phyloP scores from a whole-genome alignment of 2,113 vertebrate species.

The Hyaena hyaena region DNA sequence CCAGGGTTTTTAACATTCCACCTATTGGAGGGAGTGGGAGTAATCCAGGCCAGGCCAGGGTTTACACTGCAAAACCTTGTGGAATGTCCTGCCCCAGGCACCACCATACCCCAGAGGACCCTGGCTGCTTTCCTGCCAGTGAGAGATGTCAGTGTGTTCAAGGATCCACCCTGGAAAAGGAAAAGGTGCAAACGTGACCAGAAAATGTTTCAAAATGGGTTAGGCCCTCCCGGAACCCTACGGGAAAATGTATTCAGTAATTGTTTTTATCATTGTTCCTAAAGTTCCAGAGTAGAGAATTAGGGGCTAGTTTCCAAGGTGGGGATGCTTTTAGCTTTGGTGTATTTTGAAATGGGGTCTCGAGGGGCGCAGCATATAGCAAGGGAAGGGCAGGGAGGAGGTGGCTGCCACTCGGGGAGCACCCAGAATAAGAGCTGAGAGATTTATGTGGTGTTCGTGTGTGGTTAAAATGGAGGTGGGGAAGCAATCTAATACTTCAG shows the following conservation, averaged over 20 bases:
- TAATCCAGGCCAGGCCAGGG: neutral
- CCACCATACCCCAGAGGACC: neutral
- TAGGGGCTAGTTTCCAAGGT: slow-evolving; percentile 17
- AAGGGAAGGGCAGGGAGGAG: neutral
- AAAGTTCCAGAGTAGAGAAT: slow-evolving; percentile 10
- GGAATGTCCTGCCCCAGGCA: neutral
- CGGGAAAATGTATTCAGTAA: slow-evolving; percentile 21
- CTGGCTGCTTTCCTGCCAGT: neutral
- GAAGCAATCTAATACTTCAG: slow-evolving; percentile 61
- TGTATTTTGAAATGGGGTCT: slow-evolving; percentile 12
- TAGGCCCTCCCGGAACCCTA: neutral
- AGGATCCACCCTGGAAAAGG: neutral
- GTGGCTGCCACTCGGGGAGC: neutral
- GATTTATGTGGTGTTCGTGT: neutral
- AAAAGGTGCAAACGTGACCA: neutral
- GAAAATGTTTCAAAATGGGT: neutral
- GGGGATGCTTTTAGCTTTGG: neutral
- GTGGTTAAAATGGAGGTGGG: neutral
- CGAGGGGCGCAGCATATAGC: neutral
- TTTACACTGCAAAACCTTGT: neutral
- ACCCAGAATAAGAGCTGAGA: neutral
- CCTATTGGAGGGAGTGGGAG: neutral
- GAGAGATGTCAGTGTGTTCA: neutral
- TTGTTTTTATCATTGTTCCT: slow-evolving; percentile 16
- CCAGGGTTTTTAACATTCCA: neutral